A percentile compares a stretch with the other conserved stretches of the same genome.
Evolutionary conservation across 1,140 invertebrate genomes (phyloP).

Genomic region (Apis florea): DNA sequence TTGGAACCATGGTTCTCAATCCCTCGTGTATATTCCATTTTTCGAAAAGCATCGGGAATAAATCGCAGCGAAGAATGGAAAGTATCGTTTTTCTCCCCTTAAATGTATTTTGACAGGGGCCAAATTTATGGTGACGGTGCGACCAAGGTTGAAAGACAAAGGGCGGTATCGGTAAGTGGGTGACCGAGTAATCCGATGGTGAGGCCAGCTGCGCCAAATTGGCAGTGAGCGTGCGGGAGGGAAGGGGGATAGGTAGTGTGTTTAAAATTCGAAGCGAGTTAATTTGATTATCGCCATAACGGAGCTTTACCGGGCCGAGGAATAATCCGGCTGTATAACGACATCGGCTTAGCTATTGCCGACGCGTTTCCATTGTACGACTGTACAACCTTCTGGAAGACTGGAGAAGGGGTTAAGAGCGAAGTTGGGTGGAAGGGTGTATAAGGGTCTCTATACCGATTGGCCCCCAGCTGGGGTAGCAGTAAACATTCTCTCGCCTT

Average conservation of each 20-base stretch:
- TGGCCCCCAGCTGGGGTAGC: conserved; percentile 76
- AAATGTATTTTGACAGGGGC: neutral
- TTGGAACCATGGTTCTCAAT: too few species aligned
- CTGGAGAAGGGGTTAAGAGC: conserved; percentile 21
- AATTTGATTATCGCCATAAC: conserved; percentile 69
- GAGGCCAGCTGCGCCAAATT: conserved; percentile 46
- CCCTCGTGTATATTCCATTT: too few species aligned
- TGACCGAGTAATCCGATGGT: conserved; percentile 36
- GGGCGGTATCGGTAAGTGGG: conserved; percentile 32
- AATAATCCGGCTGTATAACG: conserved; percentile 75
- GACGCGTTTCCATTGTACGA: conserved; percentile 59
- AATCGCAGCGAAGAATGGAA: neutral
- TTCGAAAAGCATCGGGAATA: too few species aligned
- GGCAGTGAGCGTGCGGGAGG: conserved; percentile 15
- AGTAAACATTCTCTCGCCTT: conserved; percentile 76
- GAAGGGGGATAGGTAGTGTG: neutral
- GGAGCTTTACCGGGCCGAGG: conserved; percentile 48
- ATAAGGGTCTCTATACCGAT: conserved; percentile 68
- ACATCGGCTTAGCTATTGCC: conserved; percentile 61
- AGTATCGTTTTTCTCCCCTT: neutral
- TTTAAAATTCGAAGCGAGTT: conserved; percentile 66
- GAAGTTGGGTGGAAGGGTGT: conserved; percentile 27
- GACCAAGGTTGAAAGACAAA: neutral
- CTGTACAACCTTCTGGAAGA: conserved; percentile 33
- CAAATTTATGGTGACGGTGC: neutral